Evolutionary conservation across 2,888 invertebrate species (phyloP).

Genomic region (Timandra comae): DNA sequence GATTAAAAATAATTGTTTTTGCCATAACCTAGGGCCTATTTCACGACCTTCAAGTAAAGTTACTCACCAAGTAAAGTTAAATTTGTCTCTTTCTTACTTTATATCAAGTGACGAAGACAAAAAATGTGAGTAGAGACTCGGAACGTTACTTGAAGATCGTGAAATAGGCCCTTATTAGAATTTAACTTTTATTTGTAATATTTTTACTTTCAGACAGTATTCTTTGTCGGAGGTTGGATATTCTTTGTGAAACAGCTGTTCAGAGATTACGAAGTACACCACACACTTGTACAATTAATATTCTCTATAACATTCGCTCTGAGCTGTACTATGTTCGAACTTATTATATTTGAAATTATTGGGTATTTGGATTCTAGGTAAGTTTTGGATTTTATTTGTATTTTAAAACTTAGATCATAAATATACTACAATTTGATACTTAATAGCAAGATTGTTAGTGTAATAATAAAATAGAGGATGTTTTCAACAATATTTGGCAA

Average conservation of each 20-base stretch:
- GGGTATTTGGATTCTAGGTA: slow-evolving; percentile 94
- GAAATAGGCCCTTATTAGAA: not conserved
- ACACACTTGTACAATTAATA: slow-evolving; percentile 94
- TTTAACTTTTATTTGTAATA: not conserved
- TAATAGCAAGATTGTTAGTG: too few species aligned
- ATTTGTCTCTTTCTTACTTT: too few species aligned
- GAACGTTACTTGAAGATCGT: not conserved
- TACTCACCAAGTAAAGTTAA: too few species aligned
- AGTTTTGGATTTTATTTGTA: too few species aligned
- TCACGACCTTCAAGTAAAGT: too few species aligned
- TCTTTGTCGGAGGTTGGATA: slow-evolving; percentile 98
- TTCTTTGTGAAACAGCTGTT: slow-evolving; percentile 99
- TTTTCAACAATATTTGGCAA: too few species aligned
- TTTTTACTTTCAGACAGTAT: slow-evolving; percentile 82
- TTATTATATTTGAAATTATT: slow-evolving; percentile 99
- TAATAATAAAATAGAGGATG: too few species aligned
- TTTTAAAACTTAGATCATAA: too few species aligned
- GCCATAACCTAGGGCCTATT: not conserved
- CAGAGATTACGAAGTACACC: slow-evolving; percentile 97
- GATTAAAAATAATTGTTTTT: not conserved
- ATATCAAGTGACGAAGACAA: not conserved
- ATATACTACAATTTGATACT: too few species aligned
- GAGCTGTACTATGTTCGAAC: slow-evolving; percentile 99
- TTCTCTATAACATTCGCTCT: slow-evolving; percentile 97
- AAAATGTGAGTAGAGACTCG: too few species aligned